Conservation (phyloP, 2,888 invertebrate species). For the Lasioglossum vierecki region DNA sequence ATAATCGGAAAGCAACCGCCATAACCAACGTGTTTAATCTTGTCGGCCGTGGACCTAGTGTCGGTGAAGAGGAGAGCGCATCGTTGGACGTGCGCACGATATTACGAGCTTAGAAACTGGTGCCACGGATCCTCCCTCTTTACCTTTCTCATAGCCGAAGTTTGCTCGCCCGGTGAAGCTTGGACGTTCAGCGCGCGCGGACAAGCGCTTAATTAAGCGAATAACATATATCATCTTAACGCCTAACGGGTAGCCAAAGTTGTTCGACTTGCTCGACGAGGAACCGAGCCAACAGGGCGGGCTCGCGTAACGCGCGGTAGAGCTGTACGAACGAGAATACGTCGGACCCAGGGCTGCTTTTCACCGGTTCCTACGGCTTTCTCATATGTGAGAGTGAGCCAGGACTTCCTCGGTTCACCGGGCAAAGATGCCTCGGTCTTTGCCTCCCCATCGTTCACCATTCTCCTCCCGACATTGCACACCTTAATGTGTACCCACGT, state of each 20-base stretch:
- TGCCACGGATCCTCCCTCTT: conserved; percentile 35
- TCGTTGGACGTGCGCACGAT: conserved; percentile 24
- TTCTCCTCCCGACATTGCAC: conserved; percentile 49
- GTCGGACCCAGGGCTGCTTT: conserved; percentile 55
- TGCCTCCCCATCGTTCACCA: conserved; percentile 48
- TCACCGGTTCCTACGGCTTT: conserved; percentile 39
- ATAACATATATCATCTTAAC: conserved; percentile 81
- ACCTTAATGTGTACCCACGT: conserved; percentile 62
- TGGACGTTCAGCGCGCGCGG: conserved; percentile 71
- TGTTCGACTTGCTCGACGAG: conserved; percentile 44
- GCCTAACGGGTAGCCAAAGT: conserved; percentile 65
- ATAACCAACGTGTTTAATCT: not conserved
- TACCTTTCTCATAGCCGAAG: conserved; percentile 53
- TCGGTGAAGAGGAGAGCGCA: not conserved
- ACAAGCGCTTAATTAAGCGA: conserved; percentile 83
- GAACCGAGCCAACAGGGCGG: conserved; percentile 20
- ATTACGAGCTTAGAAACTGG: conserved; percentile 49
- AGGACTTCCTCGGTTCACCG: conserved; percentile 43
- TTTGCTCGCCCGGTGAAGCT: conserved; percentile 71
- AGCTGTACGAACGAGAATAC: conserved; percentile 18
- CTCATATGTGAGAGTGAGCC: conserved; percentile 35
- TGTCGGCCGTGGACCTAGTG: not conserved
- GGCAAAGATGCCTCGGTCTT: conserved; percentile 44
- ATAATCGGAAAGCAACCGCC: not conserved
- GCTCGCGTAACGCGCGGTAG: conserved; percentile 12